Percentiles rank a stretch among this genome's conserved stretches.
Conservation (phyloP, 1,140 invertebrate species). For the Myzus persicae region DNA sequence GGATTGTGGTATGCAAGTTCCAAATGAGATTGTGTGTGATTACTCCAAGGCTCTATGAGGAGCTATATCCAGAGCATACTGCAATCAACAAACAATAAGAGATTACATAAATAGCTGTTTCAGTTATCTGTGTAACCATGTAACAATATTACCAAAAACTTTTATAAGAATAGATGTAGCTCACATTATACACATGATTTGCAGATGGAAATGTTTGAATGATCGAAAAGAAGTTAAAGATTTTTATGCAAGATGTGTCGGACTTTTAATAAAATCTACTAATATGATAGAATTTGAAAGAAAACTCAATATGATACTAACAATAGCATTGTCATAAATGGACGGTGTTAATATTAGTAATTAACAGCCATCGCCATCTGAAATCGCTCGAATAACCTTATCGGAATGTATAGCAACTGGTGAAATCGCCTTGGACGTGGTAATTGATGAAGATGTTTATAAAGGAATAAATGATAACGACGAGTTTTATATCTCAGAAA, state of each 20-base stretch:
- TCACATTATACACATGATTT: not conserved
- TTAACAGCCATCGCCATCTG: not conserved
- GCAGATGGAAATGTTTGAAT: not conserved
- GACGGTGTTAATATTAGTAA: not conserved
- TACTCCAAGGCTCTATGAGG: not conserved
- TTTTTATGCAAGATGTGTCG: not conserved
- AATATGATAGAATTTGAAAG: not conserved
- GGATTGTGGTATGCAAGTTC: slow-evolving; percentile 1
- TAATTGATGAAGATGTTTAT: not conserved
- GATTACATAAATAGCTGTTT: not conserved
- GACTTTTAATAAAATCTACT: not conserved
- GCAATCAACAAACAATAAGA: not conserved
- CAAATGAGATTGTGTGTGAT: not conserved
- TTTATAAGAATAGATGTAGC: not conserved
- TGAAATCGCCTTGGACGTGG: not conserved
- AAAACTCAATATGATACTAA: not conserved
- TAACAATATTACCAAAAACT: not conserved
- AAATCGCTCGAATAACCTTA: not conserved
- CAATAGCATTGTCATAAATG: not conserved
- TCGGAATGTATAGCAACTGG: not conserved
- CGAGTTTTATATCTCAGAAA: not conserved
- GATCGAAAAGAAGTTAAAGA: not conserved
- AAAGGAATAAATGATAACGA: not conserved
- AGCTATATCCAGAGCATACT: not conserved
- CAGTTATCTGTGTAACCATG: not conserved